Evolutionary conservation across 2,888 invertebrate species (phyloP).

Genomic region (Eurois occulta): DNA sequence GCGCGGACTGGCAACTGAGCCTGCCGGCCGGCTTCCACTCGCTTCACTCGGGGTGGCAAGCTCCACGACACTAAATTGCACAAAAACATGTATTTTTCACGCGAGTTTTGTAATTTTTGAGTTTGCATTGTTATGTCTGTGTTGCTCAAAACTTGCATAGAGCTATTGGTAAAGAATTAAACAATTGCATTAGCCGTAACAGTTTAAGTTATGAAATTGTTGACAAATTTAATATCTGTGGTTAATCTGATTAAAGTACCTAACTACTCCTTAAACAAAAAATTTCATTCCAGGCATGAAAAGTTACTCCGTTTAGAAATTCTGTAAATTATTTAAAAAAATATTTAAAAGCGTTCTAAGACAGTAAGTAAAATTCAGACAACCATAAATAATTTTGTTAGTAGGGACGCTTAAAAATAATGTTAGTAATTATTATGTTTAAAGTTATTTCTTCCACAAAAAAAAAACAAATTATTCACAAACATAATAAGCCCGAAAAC

Average conservation of each 20-base stretch:
- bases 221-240: background rate
- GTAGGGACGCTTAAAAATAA: no score
- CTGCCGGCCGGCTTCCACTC: constrained; percentile 77
- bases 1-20: constrained; percentile 82
- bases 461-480: background rate
- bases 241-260: background rate
- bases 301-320: background rate
- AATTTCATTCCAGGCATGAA: background rate
- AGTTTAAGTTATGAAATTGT: background rate
- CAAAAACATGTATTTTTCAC: constrained; percentile 34
- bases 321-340: background rate
- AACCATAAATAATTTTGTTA: no score
- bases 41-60: constrained; percentile 68
- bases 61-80: constrained; percentile 45
- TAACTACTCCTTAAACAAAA: background rate
- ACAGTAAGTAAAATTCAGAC: background rate
- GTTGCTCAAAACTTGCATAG: constrained; percentile 32
- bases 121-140: constrained; percentile 28
- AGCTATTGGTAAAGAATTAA: constrained; percentile 16
- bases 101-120: constrained; percentile 42
- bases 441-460: background rate
- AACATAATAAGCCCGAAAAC: background rate
- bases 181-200: constrained; percentile 25
- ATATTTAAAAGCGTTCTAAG: background rate
- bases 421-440: background rate